Evolutionary conservation across 2,797 vertebrate species (phyloP).

Genomic region (Ceryle rudis): DNA sequence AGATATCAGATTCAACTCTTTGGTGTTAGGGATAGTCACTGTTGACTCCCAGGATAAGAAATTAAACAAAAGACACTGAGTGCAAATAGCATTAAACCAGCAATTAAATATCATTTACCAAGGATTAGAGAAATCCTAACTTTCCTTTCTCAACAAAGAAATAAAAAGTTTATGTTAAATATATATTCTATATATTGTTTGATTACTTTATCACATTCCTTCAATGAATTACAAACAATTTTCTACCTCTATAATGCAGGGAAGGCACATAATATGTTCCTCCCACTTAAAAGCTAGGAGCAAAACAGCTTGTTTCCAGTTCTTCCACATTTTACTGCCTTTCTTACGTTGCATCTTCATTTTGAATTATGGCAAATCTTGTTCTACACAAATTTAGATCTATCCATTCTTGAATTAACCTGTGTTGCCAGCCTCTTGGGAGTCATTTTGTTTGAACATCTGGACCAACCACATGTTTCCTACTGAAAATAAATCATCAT

Average conservation of each 20-base stretch:
- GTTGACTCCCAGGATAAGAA: not conserved
- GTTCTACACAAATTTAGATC: constrained; percentile 53
- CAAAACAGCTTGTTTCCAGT: not conserved
- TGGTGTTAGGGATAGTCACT: not conserved
- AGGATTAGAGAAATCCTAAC: not conserved
- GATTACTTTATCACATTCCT: not conserved
- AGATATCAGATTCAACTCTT: not conserved
- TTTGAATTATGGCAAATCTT: constrained; percentile 46
- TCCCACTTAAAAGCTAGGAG: not conserved
- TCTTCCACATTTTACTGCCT: constrained; percentile 1
- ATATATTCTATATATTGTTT: not conserved
- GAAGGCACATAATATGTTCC: not conserved
- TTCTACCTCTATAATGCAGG: not conserved
- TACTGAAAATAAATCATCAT: constrained; percentile 61
- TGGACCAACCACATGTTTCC: constrained; percentile 71
- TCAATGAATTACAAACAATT: not conserved
- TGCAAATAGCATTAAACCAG: not conserved
- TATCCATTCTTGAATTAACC: constrained; percentile 62
- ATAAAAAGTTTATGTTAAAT: not conserved
- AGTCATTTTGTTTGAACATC: constrained; percentile 73
- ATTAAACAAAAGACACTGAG: not conserved
- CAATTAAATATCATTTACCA: not conserved
- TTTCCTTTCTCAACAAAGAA: not conserved
- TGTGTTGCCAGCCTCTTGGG: constrained; percentile 57
- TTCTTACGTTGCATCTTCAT: constrained; percentile 14